phyloP scores from a whole-genome alignment of 2,797 vertebrate genomes.

The Clarias pachynema region DNA sequence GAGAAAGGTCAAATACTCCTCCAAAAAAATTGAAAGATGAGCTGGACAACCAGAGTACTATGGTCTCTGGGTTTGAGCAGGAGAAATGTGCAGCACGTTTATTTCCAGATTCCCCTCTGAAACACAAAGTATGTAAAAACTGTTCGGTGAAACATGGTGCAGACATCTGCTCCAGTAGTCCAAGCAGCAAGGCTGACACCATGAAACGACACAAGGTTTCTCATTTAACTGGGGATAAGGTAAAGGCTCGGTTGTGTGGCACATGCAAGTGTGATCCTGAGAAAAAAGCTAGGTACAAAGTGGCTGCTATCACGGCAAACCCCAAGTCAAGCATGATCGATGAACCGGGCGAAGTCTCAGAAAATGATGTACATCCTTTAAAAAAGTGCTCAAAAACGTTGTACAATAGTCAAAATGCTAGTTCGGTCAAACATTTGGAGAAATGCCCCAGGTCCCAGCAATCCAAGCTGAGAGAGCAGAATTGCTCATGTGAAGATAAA shows the following conservation, averaged over 20 bases:
- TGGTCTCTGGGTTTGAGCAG: conserved; percentile 56
- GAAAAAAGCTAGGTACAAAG: conserved; percentile 45
- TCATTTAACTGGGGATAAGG: conserved; percentile 55
- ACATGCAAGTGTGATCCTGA: conserved; percentile 62
- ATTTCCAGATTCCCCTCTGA: conserved; percentile 43
- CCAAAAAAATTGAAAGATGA: conserved; percentile 51
- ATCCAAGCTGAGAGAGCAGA: conserved; percentile 63
- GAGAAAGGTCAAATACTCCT: not conserved
- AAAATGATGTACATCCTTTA: conserved; percentile 56
- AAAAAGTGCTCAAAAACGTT: conserved; percentile 52
- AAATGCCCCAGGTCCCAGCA: conserved; percentile 43
- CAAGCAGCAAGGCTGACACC: conserved; percentile 18
- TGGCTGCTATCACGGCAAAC: conserved; percentile 25
- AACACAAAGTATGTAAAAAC: conserved; percentile 59
- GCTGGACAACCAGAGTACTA: conserved; percentile 41
- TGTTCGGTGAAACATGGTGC: conserved; percentile 62
- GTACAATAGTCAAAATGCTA: conserved; percentile 43
- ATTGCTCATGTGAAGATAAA: conserved; percentile 58
- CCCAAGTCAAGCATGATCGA: conserved; percentile 36
- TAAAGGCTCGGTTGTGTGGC: conserved; percentile 58
- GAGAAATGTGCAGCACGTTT: conserved; percentile 57
- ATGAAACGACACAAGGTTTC: conserved; percentile 56
- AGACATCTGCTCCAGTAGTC: conserved; percentile 29
- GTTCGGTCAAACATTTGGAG: conserved; percentile 59
- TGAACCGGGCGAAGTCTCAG: conserved; percentile 63